Evolutionary conservation across 2,888 invertebrate genomes (phyloP).

Genomic region (Candidula unifasciata): DNA sequence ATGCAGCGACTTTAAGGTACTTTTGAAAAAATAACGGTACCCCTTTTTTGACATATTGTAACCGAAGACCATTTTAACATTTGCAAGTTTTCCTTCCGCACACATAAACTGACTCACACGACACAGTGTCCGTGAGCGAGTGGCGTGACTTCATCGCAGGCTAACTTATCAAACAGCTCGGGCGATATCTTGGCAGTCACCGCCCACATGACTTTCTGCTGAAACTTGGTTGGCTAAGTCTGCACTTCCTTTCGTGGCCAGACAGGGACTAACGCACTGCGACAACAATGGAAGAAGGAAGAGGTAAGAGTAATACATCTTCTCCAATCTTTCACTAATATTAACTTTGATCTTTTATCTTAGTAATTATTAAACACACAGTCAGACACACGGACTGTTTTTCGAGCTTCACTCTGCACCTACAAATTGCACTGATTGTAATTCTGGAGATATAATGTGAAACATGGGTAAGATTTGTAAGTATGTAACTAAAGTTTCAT

Average conservation of each 20-base stretch:
- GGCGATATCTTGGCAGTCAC: constrained; percentile 29
- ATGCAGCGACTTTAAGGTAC: no score
- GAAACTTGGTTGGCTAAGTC: constrained; percentile 25
- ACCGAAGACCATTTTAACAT: no score
- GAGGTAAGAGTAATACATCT: constrained; percentile 31
- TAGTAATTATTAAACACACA: background rate
- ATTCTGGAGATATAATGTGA: background rate
- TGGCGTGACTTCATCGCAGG: background rate
- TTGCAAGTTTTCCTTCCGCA: no score
- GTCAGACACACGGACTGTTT: background rate
- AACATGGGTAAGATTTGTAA: background rate
- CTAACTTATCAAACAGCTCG: background rate
- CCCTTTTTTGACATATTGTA: background rate
- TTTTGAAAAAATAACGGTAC: no score
- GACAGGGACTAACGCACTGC: constrained; percentile 36
- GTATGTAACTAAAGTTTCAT: no score
- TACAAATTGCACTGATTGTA: no score
- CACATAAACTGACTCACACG: no score
- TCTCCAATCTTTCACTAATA: background rate
- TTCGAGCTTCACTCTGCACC: background rate
- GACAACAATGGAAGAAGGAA: constrained; percentile 40
- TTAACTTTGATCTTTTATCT: no score
- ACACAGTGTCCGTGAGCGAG: background rate
- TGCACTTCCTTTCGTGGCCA: constrained; percentile 46
- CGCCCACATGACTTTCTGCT: constrained; percentile 36